Percentiles rank a stretch among this genome's conserved stretches.
Conservation (phyloP, 2,888 invertebrate genomes). For the Hypercompe scribonia region DNA sequence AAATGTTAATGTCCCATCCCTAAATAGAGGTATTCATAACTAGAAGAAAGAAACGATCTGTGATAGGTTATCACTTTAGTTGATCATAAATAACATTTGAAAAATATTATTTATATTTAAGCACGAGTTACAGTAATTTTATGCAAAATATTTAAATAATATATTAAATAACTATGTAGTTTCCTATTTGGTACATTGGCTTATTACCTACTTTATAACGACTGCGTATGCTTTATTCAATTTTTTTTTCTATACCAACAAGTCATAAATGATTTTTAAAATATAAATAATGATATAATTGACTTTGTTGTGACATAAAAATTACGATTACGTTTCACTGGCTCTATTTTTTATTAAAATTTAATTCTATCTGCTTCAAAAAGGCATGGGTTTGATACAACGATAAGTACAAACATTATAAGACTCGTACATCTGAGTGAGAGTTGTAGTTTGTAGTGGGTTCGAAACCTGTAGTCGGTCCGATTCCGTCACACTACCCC, state of each 20-base stretch:
- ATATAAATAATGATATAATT: background rate
- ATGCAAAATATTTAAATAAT: background rate
- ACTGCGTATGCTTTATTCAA: constrained; percentile 10
- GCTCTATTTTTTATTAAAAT: too few species aligned
- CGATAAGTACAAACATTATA: too few species aligned
- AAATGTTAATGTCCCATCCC: background rate
- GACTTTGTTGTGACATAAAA: background rate
- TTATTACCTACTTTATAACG: constrained; percentile 15
- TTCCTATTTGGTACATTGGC: constrained; percentile 45
- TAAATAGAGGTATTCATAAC: background rate
- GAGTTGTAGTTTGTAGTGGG: too few species aligned
- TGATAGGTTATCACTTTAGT: background rate
- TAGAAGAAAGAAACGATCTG: background rate
- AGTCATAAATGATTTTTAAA: background rate
- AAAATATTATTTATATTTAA: background rate
- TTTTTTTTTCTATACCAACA: background rate
- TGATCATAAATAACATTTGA: background rate
- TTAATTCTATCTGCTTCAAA: too few species aligned
- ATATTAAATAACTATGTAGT: constrained; percentile 17
- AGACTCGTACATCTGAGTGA: too few species aligned
- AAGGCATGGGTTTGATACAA: too few species aligned
- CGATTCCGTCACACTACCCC: too few species aligned
- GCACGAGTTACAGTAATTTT: background rate
- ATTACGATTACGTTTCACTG: too few species aligned
- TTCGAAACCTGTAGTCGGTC: too few species aligned